Conservation (phyloP, 1,140 invertebrate genomes). For the Holcopasites calliopsidis region DNA sequence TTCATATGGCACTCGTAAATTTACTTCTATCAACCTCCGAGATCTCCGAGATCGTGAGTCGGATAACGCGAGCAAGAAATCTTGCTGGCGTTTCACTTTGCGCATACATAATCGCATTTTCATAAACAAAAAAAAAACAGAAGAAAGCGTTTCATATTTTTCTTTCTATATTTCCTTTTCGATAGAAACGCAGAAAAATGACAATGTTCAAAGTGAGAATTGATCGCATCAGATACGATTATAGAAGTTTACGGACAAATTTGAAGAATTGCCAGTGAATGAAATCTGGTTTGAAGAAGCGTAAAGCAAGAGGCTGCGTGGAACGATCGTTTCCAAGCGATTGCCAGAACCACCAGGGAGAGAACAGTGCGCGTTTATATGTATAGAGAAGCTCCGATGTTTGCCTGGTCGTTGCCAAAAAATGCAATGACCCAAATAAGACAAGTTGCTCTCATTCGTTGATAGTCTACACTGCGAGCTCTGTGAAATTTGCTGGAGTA, state of each 20-base stretch:
- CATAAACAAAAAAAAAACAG: too few relatives aligned
- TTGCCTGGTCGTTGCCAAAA: conserved; percentile 41
- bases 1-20: background rate
- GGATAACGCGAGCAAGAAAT: too few relatives aligned
- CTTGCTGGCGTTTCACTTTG: too few relatives aligned
- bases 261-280: background rate
- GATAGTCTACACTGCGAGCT: conserved; percentile 3
- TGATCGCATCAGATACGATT: background rate
- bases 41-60: too few relatives aligned
- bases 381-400: conserved; percentile 31
- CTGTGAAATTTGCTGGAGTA: too few relatives aligned
- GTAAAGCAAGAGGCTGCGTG: conserved; percentile 30
- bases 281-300: conserved; percentile 33
- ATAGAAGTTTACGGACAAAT: conserved; percentile 8
- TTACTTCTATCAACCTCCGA: background rate
- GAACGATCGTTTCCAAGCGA: conserved; percentile 46
- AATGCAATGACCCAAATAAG: conserved; percentile 52
- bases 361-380: conserved; percentile 40
- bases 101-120: too few relatives aligned
- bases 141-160: background rate
- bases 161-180: background rate
- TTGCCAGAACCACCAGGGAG: conserved; percentile 37
- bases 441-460: conserved; percentile 34
- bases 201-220: background rate
- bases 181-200: too few relatives aligned